A percentile compares a stretch with the other conserved stretches of the same genome.
Conservation (phyloP, 2,888 invertebrate species). For the Luperina testacea region DNA sequence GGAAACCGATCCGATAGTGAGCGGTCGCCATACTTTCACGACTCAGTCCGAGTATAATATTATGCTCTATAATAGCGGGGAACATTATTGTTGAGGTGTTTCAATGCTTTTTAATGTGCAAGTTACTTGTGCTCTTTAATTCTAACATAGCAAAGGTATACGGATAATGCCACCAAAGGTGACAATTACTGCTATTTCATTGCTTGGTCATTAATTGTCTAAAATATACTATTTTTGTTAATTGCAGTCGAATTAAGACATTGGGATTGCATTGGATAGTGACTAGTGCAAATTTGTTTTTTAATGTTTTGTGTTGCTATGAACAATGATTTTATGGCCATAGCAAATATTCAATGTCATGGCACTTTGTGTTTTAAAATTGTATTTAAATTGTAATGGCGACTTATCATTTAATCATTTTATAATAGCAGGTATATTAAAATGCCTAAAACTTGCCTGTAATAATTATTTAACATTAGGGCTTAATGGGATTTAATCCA, state of each 20-base stretch:
- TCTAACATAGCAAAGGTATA: conserved; percentile 86
- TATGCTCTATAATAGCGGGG: conserved; percentile 64
- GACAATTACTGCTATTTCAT: conserved; percentile 78
- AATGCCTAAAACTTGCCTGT: conserved; percentile 88
- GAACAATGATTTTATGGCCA: conserved; percentile 71
- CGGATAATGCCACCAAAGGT: conserved; percentile 85
- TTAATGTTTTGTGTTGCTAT: conserved; percentile 75
- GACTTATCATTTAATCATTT: conserved; percentile 62
- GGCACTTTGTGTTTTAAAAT: conserved; percentile 72
- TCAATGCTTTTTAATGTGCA: conserved; percentile 76
- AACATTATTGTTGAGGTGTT: conserved; percentile 69
- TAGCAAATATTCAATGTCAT: conserved; percentile 81
- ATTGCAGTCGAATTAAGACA: conserved; percentile 68
- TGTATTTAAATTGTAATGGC: conserved; percentile 63
- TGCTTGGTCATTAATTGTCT: conserved; percentile 70
- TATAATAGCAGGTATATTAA: conserved; percentile 71
- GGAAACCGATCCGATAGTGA: conserved; percentile 36
- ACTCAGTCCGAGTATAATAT: conserved; percentile 41
- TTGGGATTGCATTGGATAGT: conserved; percentile 75
- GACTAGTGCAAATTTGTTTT: conserved; percentile 74
- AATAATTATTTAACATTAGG: conserved; percentile 77
- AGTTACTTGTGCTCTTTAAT: conserved; percentile 79
- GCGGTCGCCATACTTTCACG: conserved; percentile 38
- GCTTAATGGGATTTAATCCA: conserved; percentile 82
- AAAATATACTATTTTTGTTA: conserved; percentile 66